These are phyloP conservation scores for Polydrusus tereticollis DNA, from an alignment of 2,888 invertebrate species.

Conservation along the genomic window DNA sequence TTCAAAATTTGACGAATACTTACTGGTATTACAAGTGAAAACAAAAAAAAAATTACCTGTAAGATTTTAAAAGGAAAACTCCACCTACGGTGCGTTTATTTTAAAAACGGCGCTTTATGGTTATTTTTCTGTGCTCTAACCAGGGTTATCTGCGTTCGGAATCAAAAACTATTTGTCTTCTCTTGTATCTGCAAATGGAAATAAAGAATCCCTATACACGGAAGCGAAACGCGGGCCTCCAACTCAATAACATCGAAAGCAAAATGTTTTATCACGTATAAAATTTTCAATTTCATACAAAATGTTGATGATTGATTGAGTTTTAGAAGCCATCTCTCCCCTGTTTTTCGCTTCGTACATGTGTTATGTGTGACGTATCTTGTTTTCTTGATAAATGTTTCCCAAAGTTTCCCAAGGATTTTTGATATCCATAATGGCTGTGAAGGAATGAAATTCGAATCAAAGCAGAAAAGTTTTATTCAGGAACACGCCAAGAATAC, in stretches of 20 bases:
- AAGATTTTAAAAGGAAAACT: no score
- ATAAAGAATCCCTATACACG: background rate
- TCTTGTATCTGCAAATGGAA: background rate
- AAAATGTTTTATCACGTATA: conserved; percentile 61
- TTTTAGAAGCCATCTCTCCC: conserved; percentile 39
- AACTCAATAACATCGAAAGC: conserved; percentile 51
- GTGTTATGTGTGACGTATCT: conserved; percentile 49
- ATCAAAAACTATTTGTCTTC: conserved; percentile 7
- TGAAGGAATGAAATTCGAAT: conserved; percentile 12
- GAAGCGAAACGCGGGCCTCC: conserved; percentile 3
- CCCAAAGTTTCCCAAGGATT: conserved; percentile 38
- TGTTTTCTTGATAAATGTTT: conserved; percentile 51
- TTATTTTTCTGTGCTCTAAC: background rate
- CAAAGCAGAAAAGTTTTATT: conserved; percentile 33
- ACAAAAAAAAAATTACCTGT: no score
- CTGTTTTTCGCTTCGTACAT: conserved; percentile 39
- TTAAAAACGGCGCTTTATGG: no score
- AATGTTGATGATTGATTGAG: conserved; percentile 62
- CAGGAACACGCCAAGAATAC: background rate
- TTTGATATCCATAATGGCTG: conserved; percentile 37
- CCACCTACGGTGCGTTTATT: no score
- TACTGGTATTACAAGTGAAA: no score
- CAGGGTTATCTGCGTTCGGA: background rate
- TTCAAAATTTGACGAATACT: no score
- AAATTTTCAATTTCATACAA: conserved; percentile 63